Conservation (phyloP, 2,888 invertebrate species). For the Lycocerus yunnanus region DNA sequence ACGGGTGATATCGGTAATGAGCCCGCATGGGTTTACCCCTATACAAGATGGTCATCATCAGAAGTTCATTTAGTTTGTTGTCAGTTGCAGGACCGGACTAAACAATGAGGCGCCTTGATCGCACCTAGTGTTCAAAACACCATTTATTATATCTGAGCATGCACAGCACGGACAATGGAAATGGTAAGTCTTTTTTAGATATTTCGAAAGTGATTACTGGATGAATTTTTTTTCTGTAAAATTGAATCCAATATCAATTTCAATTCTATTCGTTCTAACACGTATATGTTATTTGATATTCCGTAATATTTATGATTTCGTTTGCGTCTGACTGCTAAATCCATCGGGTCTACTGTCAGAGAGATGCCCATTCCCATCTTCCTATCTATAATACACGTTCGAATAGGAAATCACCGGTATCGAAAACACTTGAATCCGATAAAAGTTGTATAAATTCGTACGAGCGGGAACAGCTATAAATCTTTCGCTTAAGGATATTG, state of each 20-base stretch:
- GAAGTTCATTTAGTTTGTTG: conserved; percentile 34
- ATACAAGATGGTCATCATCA: conserved; percentile 30
- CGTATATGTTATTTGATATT: conserved; percentile 51
- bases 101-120: conserved; percentile 47
- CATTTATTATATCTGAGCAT: conserved; percentile 47
- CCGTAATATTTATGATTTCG: conserved; percentile 52
- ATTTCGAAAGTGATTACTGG: neutral
- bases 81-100: conserved; percentile 43
- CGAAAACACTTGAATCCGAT: conserved; percentile 47
- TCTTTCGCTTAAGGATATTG: conserved; percentile 51
- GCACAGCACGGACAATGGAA: conserved; percentile 58
- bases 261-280: conserved; percentile 30
- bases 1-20: conserved; percentile 39
- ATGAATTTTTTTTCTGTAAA: conserved; percentile 13
- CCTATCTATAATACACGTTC: conserved; percentile 44
- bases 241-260: conserved; percentile 30
- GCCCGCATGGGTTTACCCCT: conserved; percentile 37
- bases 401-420: conserved; percentile 41
- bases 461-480: conserved; percentile 45
- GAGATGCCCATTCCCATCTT: conserved; percentile 37
- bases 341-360: conserved; percentile 44
- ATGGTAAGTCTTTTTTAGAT: conserved; percentile 48
- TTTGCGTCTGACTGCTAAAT: conserved; percentile 45
- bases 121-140: conserved; percentile 38
- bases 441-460: conserved; percentile 53